Base-by-base conservation (phyloP, 1,140 invertebrate species). In the Hydropsyche tenuis region DNA sequence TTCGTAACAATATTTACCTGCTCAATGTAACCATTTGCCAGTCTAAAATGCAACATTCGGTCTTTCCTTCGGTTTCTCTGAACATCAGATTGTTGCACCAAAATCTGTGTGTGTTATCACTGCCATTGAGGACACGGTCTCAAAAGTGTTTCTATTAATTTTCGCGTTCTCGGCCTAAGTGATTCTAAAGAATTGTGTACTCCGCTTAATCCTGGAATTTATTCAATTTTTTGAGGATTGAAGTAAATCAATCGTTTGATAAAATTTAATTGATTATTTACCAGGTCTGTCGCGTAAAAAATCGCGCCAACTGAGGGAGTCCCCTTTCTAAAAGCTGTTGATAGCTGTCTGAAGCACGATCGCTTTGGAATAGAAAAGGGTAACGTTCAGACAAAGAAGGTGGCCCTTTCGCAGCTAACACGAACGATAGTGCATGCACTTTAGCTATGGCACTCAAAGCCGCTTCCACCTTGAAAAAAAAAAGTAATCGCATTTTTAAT, bases 21-120 rank as follows among this genome's bases (percentile, higher is more conserved):
- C 91, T 92, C 73, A 92, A 89, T 0, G 91, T 92, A 64, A 93
- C 90, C 92, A 94, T 93, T 85, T 94, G 92, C 92, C 92, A 94
- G 80, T 93, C 92, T 16, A 94, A 81, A 20, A 93, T 90, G 20
- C 88, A 87, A 78, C 92, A 94, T 74, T 84, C 82, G 65, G 81
- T 85, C 20, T 76, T 77, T 30, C 83, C 85, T 45, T 88, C 84
- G 9, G 78, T 80, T 74, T 89, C 86, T 37, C 85, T 83, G 78
- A 94, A 93, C 69, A 93, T 84, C 6, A 94, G 83, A 82, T 94
- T 94, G 75, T 93, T 93, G 80, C 91, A 92, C 92, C 92, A 94
- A 80, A 94, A 79, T 94, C 93, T 0, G 91, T 93, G 80, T 93
- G 92, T 0, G 91, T 93, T 11, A 93, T 84, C 0, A 90, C 88